Evolutionary conservation across 2,113 vertebrate genomes (phyloP).

Genomic region (Sapajus apella): DNA sequence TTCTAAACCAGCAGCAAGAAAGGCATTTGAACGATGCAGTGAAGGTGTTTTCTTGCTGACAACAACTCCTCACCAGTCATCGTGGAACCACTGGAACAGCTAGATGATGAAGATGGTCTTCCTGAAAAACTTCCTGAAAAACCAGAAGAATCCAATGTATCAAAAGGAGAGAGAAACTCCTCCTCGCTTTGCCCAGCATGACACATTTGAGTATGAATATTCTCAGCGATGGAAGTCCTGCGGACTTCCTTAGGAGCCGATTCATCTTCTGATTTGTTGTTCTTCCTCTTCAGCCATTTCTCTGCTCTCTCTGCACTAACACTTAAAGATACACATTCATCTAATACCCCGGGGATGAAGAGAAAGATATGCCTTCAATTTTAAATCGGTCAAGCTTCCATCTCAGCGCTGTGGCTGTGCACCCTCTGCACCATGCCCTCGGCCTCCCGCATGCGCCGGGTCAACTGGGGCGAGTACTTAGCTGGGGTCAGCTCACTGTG

Average conservation of each 20-base stretch:
- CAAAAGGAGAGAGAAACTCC: constrained; percentile 98
- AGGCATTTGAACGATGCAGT: constrained; percentile 95
- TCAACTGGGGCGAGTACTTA: constrained; percentile 93
- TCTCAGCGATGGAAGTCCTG: constrained; percentile 97
- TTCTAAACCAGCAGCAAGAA: constrained; percentile 95
- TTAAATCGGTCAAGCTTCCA: constrained; percentile 86
- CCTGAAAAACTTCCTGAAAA: constrained; percentile 93
- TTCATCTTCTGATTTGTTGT: too few species aligned
- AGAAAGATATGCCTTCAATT: too few species aligned
- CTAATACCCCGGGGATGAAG: too few species aligned
- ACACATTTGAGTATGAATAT: constrained; percentile 98
- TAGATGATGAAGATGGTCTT: constrained; percentile 97
- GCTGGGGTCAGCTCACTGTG: constrained; percentile 91
- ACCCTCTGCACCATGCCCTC: constrained; percentile 93
- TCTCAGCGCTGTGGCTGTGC: constrained; percentile 89
- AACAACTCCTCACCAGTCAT: constrained; percentile 95
- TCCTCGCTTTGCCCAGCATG: constrained; percentile 96
- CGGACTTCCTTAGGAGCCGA: too few species aligned
- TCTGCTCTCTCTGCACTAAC: too few species aligned
- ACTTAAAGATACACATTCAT: too few species aligned
- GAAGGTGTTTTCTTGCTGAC: constrained; percentile 96
- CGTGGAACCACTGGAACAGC: constrained; percentile 96
- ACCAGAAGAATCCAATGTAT: constrained; percentile 97
- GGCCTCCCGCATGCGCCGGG: constrained; percentile 89
- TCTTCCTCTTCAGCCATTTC: too few species aligned